phyloP scores from a whole-genome alignment of 1,140 invertebrate species.

The Metopolophium dirhodum region DNA sequence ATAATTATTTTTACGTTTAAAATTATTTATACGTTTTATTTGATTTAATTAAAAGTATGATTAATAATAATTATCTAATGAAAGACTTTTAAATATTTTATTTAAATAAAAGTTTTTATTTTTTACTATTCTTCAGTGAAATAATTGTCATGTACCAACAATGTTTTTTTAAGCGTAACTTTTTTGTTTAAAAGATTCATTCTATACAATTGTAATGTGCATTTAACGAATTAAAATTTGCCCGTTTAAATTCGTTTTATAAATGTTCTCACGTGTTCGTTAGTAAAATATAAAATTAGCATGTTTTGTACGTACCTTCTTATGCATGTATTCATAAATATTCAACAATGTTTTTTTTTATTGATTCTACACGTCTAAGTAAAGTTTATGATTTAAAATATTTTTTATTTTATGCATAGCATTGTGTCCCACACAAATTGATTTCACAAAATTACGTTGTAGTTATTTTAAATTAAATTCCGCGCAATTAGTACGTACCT shows the following conservation, averaged over 20 bases:
- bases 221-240: not conserved
- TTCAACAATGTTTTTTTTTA: not conserved
- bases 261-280: not conserved
- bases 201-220: not conserved
- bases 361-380: not conserved
- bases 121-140: not conserved
- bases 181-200: not conserved
- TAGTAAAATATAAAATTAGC: not conserved
- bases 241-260: not conserved
- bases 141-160: not conserved
- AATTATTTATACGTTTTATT: no score
- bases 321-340: not conserved
- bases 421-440: not conserved
- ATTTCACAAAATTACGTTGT: not conserved
- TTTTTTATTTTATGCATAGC: not conserved
- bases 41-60: not conserved
- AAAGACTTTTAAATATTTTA: not conserved
- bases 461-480: not conserved
- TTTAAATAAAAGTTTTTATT: no score
- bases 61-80: not conserved
- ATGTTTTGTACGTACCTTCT: not conserved
- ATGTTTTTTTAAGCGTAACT: not conserved
- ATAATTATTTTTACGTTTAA: not conserved
- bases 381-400: not conserved
- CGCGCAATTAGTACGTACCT: not conserved